phyloP scores from a whole-genome alignment of 2,797 vertebrate genomes.

The Toxotes lorentzi region DNA sequence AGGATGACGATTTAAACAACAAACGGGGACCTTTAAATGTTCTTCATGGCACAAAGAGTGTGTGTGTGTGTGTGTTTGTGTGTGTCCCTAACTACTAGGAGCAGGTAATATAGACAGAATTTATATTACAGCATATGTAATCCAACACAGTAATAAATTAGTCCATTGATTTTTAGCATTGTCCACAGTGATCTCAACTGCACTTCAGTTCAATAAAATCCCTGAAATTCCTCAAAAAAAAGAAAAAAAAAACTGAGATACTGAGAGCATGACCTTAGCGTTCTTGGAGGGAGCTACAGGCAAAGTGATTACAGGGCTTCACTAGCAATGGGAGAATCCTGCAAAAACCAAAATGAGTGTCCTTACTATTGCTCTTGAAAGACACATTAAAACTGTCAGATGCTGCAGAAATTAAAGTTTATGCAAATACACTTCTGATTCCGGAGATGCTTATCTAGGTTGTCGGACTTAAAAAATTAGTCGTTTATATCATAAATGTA shows the following conservation, averaged over 20 bases:
- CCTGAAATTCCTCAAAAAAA: not conserved
- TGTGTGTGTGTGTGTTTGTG: not conserved
- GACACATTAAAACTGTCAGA: conserved; percentile 10
- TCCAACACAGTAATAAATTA: conserved; percentile 9
- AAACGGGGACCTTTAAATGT: conserved; percentile 68
- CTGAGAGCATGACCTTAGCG: conserved; percentile 8
- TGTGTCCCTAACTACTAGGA: not conserved
- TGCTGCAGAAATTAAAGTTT: not conserved
- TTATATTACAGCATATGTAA: not conserved
- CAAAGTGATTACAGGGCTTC: conserved; percentile 15
- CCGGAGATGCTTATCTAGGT: conserved; percentile 23
- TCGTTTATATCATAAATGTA: conserved; percentile 8
- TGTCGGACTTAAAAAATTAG: not conserved
- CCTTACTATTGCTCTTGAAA: not conserved
- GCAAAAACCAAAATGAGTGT: conserved; percentile 17
- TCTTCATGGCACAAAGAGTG: conserved; percentile 30
- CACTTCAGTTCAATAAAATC: not conserved
- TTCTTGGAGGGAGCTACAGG: conserved; percentile 1
- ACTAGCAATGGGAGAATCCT: not conserved
- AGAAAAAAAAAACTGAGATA: not conserved
- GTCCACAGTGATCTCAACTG: not conserved
- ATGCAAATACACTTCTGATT: conserved; percentile 13
- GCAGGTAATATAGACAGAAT: not conserved
- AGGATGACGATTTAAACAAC: conserved; percentile 51
- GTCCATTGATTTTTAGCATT: not conserved